Conservation (phyloP, 2,888 invertebrate species). For the Malthinus seriepunctatus region DNA sequence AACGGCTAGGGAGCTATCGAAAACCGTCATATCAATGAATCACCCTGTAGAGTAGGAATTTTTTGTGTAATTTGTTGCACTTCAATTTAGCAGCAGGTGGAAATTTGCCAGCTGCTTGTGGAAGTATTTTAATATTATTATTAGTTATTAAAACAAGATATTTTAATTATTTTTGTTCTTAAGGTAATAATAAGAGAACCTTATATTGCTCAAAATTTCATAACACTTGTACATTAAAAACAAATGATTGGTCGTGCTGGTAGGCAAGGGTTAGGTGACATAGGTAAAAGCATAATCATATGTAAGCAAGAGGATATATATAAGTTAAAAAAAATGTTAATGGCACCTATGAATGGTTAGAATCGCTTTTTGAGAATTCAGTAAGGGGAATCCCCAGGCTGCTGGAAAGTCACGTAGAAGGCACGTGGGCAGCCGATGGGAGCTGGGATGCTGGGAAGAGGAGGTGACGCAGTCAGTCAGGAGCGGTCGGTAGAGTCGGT, state of each 20-base stretch:
- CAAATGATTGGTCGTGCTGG: conserved; percentile 98
- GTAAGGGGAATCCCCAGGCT: no score
- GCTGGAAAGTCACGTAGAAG: no score
- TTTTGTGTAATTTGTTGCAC: conserved; percentile 91
- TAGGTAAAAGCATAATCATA: conserved; percentile 87
- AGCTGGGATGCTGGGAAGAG: no score
- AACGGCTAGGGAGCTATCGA: no score
- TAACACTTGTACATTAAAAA: conserved; percentile 81
- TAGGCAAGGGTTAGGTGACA: conserved; percentile 79
- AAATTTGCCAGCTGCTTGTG: conserved; percentile 90
- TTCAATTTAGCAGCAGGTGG: conserved; percentile 98
- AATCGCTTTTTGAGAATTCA: no score
- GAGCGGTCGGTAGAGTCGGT: no score
- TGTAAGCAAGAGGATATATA: conserved; percentile 64
- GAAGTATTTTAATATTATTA: conserved; percentile 41
- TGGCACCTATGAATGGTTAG: conserved; percentile 67
- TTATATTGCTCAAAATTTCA: conserved; percentile 73
- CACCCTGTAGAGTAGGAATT: conserved; percentile 79
- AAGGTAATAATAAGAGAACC: conserved; percentile 83
- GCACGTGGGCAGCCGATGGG: no score
- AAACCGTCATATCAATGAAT: no score
- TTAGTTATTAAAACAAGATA: not conserved
- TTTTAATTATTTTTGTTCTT: no score
- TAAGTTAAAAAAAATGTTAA: conserved; percentile 62
- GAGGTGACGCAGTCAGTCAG: no score